These are phyloP conservation scores for Danionella dracula DNA, from an alignment of 2,797 vertebrate species.

Conservation along the genomic window DNA sequence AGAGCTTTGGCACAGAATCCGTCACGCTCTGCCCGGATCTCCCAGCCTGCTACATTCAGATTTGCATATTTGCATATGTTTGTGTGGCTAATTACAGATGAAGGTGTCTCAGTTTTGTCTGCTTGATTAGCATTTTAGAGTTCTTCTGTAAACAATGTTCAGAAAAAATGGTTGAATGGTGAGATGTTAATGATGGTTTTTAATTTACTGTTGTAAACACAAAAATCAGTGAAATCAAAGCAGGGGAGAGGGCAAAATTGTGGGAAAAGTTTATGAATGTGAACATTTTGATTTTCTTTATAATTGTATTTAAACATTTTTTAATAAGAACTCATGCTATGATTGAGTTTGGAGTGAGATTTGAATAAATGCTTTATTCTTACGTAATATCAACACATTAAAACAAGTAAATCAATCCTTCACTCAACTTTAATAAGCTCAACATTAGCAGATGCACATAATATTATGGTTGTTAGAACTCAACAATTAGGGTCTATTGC, in stretches of 20 bases:
- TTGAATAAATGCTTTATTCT: too few relatives aligned
- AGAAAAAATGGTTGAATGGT: background rate
- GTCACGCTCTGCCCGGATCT: slow-evolving; percentile 33
- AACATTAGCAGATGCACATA: too few relatives aligned
- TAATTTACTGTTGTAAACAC: background rate
- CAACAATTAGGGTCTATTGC: too few relatives aligned
- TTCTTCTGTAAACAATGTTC: slow-evolving; percentile 34
- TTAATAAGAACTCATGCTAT: too few relatives aligned
- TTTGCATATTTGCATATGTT: slow-evolving; percentile 56
- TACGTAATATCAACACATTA: too few relatives aligned
- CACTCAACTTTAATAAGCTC: too few relatives aligned
- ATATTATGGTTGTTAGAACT: too few relatives aligned
- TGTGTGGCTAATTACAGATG: slow-evolving; percentile 52
- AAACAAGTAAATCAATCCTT: too few relatives aligned
- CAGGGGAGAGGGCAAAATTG: background rate
- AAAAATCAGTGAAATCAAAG: background rate
- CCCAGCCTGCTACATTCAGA: slow-evolving; percentile 39
- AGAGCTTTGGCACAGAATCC: slow-evolving; percentile 32
- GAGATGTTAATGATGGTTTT: background rate
- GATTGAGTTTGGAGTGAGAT: too few relatives aligned
- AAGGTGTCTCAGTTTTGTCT: slow-evolving; percentile 41
- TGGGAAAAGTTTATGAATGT: background rate
- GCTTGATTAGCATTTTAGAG: slow-evolving; percentile 41
- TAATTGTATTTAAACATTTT: too few relatives aligned
- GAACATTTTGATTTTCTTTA: too few relatives aligned